phyloP scores from a whole-genome alignment of 2,797 vertebrate genomes.

The Mormyrops boulengeri region DNA sequence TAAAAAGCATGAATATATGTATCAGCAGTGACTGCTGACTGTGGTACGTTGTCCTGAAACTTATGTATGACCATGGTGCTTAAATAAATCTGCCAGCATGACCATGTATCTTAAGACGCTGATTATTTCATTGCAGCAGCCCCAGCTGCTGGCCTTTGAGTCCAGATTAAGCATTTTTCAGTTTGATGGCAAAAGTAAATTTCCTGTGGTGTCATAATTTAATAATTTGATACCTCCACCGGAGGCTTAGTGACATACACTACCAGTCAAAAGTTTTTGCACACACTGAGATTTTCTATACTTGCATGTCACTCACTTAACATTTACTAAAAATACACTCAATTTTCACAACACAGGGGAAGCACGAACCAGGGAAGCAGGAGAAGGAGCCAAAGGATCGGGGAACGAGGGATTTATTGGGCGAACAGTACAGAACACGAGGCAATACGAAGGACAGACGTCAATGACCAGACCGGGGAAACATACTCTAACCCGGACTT shows the following conservation, averaged over 20 bases:
- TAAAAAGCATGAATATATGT: not conserved
- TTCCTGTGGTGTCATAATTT: not conserved
- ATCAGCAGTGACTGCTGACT: not conserved
- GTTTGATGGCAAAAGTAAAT: not conserved
- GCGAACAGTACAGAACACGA: not conserved
- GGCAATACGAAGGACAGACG: not conserved
- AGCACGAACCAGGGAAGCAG: not conserved
- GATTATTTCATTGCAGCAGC: not conserved
- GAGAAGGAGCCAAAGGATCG: not conserved
- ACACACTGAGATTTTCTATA: not conserved
- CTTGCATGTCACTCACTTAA: not conserved
- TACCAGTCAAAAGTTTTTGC: not conserved
- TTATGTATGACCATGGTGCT: not conserved
- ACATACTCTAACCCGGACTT: not conserved
- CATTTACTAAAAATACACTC: not conserved
- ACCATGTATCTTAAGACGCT: not conserved
- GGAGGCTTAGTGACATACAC: not conserved
- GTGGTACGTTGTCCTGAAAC: not conserved
- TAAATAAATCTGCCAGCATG: not conserved
- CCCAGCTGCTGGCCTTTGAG: not conserved
- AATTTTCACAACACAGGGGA: not conserved
- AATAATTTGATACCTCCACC: not conserved
- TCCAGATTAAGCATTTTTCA: conserved; percentile 2
- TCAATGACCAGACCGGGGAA: not conserved
- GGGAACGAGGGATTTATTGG: not conserved